phyloP scores from a whole-genome alignment of 2,888 invertebrate species.

The Zele albiditarsus region DNA sequence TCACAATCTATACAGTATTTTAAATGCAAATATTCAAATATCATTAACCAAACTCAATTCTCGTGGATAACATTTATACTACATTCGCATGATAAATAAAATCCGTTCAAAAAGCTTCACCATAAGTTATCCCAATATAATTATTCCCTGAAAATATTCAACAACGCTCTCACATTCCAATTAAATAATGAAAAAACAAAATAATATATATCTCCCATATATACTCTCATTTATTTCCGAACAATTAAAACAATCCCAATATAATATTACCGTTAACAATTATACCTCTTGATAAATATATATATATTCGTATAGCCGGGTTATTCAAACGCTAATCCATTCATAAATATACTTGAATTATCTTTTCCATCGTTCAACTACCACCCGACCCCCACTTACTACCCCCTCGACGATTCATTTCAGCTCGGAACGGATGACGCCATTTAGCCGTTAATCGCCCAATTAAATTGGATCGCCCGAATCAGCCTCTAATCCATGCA shows the following conservation, averaged over 20 bases:
- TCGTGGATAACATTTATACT: too few species aligned
- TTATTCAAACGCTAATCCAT: constrained; percentile 62
- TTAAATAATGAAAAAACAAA: too few species aligned
- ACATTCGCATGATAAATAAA: too few species aligned
- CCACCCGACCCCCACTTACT: constrained; percentile 20
- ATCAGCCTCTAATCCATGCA: constrained; percentile 68
- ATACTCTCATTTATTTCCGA: too few species aligned
- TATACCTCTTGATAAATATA: constrained; percentile 4
- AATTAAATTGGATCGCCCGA: constrained; percentile 71
- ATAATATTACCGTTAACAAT: neutral
- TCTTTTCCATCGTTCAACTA: constrained; percentile 64
- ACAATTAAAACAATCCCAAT: neutral
- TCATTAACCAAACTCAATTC: too few species aligned
- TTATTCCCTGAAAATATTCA: too few species aligned
- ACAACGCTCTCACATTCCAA: too few species aligned
- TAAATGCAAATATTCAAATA: too few species aligned
- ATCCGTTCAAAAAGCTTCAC: too few species aligned
- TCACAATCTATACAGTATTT: too few species aligned
- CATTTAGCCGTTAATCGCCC: constrained; percentile 72
- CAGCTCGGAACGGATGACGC: constrained; percentile 48
- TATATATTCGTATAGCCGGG: constrained; percentile 17
- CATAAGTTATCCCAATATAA: too few species aligned
- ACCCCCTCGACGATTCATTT: constrained; percentile 46
- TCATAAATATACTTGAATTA: constrained; percentile 72
- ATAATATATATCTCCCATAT: too few species aligned